Evolutionary conservation across 2,888 invertebrate genomes (phyloP).

Genomic region (Agrochola macilenta): DNA sequence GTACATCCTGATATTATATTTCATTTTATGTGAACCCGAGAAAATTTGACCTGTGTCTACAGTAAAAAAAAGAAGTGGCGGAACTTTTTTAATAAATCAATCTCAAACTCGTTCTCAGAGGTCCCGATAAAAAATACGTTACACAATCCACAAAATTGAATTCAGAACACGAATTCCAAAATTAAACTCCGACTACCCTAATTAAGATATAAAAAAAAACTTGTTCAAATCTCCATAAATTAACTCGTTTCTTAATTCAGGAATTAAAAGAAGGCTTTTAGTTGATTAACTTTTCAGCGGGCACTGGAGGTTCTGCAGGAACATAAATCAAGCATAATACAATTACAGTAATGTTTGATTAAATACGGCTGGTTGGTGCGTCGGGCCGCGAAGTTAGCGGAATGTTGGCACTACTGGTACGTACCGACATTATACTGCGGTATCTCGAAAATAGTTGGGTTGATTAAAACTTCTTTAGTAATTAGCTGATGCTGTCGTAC

Average conservation of each 20-base stretch:
- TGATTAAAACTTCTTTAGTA: slow-evolving; percentile 44
- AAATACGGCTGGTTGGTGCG: slow-evolving; percentile 68
- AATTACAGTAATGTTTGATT: slow-evolving; percentile 86
- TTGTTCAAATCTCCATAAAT: slow-evolving; percentile 83
- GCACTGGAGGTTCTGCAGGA: slow-evolving; percentile 83
- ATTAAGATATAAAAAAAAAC: slow-evolving; percentile 79
- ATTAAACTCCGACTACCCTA: slow-evolving; percentile 69
- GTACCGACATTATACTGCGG: slow-evolving; percentile 14
- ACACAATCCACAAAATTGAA: slow-evolving; percentile 52
- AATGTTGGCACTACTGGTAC: slow-evolving; percentile 11
- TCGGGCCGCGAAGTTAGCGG: slow-evolving; percentile 46
- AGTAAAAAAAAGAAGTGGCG: not conserved
- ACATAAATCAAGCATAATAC: slow-evolving; percentile 87
- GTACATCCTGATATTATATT: not conserved
- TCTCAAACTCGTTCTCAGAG: slow-evolving; percentile 24
- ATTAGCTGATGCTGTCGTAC: slow-evolving; percentile 23
- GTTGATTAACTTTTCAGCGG: slow-evolving; percentile 88
- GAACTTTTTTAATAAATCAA: slow-evolving; percentile 41
- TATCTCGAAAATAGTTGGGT: slow-evolving; percentile 27
- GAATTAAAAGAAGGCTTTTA: slow-evolving; percentile 86
- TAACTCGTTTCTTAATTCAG: slow-evolving; percentile 85
- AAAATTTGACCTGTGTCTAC: not conserved
- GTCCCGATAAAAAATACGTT: slow-evolving; percentile 26
- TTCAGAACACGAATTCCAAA: slow-evolving; percentile 46
- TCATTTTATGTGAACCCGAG: not conserved